Evolutionary conservation across 53 echinoderm and acorn worm genomes (phyloP).

Genomic region (Crossaster papposus): DNA sequence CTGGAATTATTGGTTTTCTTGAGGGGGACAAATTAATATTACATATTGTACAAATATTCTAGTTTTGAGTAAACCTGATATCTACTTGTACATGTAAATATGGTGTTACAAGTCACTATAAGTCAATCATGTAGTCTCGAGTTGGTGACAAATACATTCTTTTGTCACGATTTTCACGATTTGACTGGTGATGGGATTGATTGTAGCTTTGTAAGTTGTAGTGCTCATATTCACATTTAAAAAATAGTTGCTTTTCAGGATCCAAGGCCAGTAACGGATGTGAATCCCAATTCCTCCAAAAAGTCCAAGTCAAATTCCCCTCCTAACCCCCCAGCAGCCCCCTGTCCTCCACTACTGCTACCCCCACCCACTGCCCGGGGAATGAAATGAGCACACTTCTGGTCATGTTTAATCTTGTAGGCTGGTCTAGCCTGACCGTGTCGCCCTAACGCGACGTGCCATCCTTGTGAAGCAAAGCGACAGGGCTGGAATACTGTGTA

Average conservation of each 20-base stretch:
- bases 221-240: not conserved
- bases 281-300: constrained; percentile 28
- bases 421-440: constrained; percentile 43
- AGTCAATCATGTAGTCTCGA: too few species aligned
- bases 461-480: constrained; percentile 31
- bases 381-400: constrained; percentile 42
- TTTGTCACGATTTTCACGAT: too few species aligned
- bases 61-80: too few species aligned
- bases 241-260: not conserved
- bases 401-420: constrained; percentile 29
- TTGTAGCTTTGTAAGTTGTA: not conserved
- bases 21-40: too few species aligned
- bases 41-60: too few species aligned
- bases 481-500: constrained; percentile 41
- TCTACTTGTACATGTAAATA: too few species aligned
- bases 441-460: constrained; percentile 24
- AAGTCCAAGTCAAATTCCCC: constrained; percentile 8
- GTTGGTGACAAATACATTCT: too few species aligned
- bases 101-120: too few species aligned
- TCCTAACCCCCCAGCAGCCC: not conserved
- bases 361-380: not conserved
- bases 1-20: too few species aligned
- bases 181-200: not conserved
- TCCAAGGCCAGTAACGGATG: not conserved
- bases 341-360: not conserved